These are phyloP conservation scores for Charaxes varanes DNA, from an alignment of 1,140 invertebrate genomes.

Conservation along the genomic window DNA sequence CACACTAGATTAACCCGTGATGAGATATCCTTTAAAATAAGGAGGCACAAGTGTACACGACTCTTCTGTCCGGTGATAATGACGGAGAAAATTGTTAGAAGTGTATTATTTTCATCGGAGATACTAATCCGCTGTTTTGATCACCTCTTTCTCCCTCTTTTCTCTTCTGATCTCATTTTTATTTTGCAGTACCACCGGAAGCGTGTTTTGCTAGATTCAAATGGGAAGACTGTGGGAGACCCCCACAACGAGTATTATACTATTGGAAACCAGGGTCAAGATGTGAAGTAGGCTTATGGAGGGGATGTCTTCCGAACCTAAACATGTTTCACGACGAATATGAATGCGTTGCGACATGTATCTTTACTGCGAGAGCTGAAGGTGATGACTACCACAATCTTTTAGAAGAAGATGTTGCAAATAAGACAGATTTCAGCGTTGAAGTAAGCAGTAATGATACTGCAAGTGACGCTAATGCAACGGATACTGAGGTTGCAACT, in stretches of 20 bases:
- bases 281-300: slow-evolving; percentile 55
- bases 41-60: too few relatives aligned
- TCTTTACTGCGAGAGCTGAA: slow-evolving; percentile 36
- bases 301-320: slow-evolving; percentile 51
- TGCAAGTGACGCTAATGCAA: background rate
- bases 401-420: slow-evolving; percentile 7
- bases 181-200: slow-evolving; percentile 44
- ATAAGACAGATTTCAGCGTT: slow-evolving; percentile 2
- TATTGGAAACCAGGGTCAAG: slow-evolving; percentile 58
- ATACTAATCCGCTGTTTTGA: too few relatives aligned
- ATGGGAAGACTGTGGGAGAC: slow-evolving; percentile 50
- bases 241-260: slow-evolving; percentile 42
- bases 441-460: background rate
- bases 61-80: too few relatives aligned
- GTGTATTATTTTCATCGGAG: too few relatives aligned
- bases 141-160: too few relatives aligned
- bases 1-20: too few relatives aligned
- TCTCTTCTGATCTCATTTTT: too few relatives aligned
- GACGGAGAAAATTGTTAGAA: too few relatives aligned
- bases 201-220: slow-evolving; percentile 46
- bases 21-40: too few relatives aligned
- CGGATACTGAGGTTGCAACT: too few relatives aligned
- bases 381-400: slow-evolving; percentile 30
- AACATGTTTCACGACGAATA: slow-evolving; percentile 63
- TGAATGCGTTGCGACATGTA: slow-evolving; percentile 54